Base-by-base conservation (phyloP, 2,888 invertebrate species). In the Pimpla rufipes region DNA sequence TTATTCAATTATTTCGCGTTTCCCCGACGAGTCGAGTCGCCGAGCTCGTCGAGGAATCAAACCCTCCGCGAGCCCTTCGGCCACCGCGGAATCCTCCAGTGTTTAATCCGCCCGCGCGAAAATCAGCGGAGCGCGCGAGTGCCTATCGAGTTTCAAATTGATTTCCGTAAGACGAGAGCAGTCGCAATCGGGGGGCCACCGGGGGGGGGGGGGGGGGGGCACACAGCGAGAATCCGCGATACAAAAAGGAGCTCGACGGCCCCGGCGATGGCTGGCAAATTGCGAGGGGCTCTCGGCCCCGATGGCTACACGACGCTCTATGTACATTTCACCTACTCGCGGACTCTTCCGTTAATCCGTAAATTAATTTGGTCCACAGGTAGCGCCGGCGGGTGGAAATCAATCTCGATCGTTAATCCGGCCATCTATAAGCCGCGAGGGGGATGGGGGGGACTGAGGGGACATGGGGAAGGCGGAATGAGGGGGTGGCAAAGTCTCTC, bases 321-420 rank as follows among this genome's bases (percentile, higher is more conserved):
- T 74, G 67, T 75, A 75, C 70, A 64, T 66, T 79, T 71, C 40
- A 18, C 42, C 37, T 47, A 59, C 55, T 67, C 52, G 62, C 73
- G 67, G 76, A 76, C 74, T 29, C 29, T 82, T 62, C 18, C 78
- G 78, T 82, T 79, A 79, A 79, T 71, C 70, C 79, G 74, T 67
- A 66, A 75, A 79, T 83, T 83, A 77, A 83, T 77, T 68, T 80
- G 76, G 67, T 68, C 67, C 45, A 35, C 62, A 47, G 64, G 64
- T 73, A 70, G 74, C 16, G 67, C 37, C 10, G 76, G 57, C 57
- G 21, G 29, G 35, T 47, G 29, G 59, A 23, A 76, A 80, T 83
- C 74, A 83, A 80, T 83, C 83, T 79, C 74, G 62, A 70, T 80
- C 80, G 79, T 81, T 84, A 82, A 84, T 82, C 80, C 73, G 73